phyloP scores from a whole-genome alignment of 2,797 vertebrate species.

The Kryptolebias ocellatus region DNA sequence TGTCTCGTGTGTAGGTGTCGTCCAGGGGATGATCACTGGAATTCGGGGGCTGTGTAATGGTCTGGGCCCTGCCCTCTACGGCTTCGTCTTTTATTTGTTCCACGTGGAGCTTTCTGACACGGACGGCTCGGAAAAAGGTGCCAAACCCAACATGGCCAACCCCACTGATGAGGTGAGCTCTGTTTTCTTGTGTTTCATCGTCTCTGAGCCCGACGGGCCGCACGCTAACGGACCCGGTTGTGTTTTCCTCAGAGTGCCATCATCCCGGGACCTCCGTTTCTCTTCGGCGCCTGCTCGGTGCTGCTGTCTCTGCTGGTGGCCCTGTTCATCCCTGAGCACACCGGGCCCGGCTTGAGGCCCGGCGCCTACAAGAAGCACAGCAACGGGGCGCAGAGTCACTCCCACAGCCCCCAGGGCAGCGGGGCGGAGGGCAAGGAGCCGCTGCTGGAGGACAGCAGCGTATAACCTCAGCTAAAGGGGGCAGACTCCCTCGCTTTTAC shows the following conservation, averaged over 20 bases:
- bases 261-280: conserved; percentile 90
- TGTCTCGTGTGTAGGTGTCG: conserved; percentile 81
- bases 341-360: conserved; percentile 78
- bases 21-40: conserved; percentile 94
- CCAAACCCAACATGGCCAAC: conserved; percentile 90
- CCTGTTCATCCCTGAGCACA: conserved; percentile 91
- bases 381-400: conserved; percentile 87
- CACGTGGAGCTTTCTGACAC: conserved; percentile 89
- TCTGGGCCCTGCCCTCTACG: conserved; percentile 89
- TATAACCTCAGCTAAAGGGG: conserved; percentile 80
- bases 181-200: neutral
- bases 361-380: conserved; percentile 92
- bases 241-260: conserved; percentile 84
- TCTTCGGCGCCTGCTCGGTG: conserved; percentile 91
- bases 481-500: conserved; percentile 42
- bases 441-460: conserved; percentile 90
- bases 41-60: conserved; percentile 91
- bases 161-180: conserved; percentile 89
- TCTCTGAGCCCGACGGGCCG: neutral
- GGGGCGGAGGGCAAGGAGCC: conserved; percentile 88
- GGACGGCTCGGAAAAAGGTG: conserved; percentile 84
- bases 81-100: conserved; percentile 92
- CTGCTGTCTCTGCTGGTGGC: conserved; percentile 91
- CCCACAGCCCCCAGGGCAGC: conserved; percentile 84
- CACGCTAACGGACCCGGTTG: neutral